These are phyloP conservation scores for Setipinna tenuifilis DNA, from an alignment of 2,797 vertebrate genomes.

Conservation along the genomic window DNA sequence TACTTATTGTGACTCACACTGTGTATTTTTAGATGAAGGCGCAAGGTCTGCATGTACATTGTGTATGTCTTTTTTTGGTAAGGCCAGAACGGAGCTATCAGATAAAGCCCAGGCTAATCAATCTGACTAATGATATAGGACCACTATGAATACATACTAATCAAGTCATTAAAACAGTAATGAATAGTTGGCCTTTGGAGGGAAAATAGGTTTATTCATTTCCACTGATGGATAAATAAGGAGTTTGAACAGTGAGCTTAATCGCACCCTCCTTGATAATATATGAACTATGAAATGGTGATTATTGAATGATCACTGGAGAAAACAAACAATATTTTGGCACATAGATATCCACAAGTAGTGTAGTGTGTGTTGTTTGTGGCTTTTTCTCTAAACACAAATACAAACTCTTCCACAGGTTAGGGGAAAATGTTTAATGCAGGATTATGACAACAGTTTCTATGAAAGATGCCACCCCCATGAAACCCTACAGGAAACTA, in stretches of 20 bases:
- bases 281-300: background rate
- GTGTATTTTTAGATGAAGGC: slow-evolving; percentile 15
- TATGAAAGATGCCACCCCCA: slow-evolving; percentile 39
- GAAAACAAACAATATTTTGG: background rate
- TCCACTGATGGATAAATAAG: background rate
- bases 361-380: background rate
- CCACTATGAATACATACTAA: background rate
- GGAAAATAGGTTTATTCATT: background rate
- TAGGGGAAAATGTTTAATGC: background rate
- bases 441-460: background rate
- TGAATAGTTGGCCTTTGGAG: background rate
- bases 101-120: background rate
- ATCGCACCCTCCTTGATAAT: background rate
- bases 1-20: background rate
- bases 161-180: slow-evolving; percentile 1
- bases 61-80: slow-evolving; percentile 1
- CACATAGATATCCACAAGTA: background rate
- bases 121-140: background rate
- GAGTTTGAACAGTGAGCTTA: background rate
- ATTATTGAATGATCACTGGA: background rate
- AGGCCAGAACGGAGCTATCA: background rate
- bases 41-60: background rate
- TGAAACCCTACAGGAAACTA: slow-evolving; percentile 38
- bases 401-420: no score
- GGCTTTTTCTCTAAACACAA: background rate